These are phyloP conservation scores for Yponomeuta cagnagella DNA, from an alignment of 2,888 invertebrate species.

Conservation along the genomic window DNA sequence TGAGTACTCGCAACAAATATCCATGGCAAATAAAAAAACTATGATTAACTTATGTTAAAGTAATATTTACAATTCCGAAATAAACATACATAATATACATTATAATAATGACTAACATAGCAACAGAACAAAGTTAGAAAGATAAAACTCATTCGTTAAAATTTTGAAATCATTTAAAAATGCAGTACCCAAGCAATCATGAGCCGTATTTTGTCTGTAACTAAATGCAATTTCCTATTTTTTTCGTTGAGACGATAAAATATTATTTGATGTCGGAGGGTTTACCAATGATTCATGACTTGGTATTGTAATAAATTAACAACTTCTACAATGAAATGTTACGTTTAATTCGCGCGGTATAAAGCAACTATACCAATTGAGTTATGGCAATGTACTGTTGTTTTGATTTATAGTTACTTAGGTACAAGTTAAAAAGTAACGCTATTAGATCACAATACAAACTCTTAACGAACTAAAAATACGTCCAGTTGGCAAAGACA, in stretches of 20 bases:
- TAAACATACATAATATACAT: constrained; percentile 68
- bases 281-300: not conserved
- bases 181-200: constrained; percentile 39
- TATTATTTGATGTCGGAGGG: constrained; percentile 11
- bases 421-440: constrained; percentile 63
- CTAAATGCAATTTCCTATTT: constrained; percentile 16
- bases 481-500: constrained; percentile 73
- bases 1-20: constrained; percentile 56
- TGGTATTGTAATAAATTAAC: constrained; percentile 10
- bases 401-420: constrained; percentile 50
- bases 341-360: constrained; percentile 22
- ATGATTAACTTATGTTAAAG: constrained; percentile 62
- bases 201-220: constrained; percentile 16
- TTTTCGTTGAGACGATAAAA: constrained; percentile 6
- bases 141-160: constrained; percentile 49
- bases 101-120: constrained; percentile 71
- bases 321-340: not conserved
- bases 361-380: constrained; percentile 50
- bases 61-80: constrained; percentile 71
- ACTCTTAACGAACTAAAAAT: constrained; percentile 53
- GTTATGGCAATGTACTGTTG: constrained; percentile 69
- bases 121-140: constrained; percentile 49
- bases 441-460: constrained; percentile 71
- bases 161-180: constrained; percentile 43
- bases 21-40: constrained; percentile 68